Percentiles rank a stretch among this genome's conserved stretches.
phyloP scores from a whole-genome alignment of 1,140 invertebrate genomes.

The Ceratoteleas bidentatus region DNA sequence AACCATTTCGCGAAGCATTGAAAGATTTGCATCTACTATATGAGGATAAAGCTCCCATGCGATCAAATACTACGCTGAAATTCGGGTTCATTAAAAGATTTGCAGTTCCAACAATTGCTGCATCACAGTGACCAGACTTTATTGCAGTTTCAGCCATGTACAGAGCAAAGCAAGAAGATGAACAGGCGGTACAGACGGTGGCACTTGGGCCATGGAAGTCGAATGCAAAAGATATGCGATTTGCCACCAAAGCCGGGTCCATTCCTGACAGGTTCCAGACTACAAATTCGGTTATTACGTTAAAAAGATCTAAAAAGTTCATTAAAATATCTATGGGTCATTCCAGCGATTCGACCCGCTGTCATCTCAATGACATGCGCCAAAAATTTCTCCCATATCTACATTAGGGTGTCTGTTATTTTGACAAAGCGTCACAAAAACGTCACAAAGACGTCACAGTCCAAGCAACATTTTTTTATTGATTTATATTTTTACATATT shows the following conservation, averaged over 20 bases:
- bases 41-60: slow-evolving; percentile 93
- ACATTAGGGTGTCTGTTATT: too few relatives aligned
- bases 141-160: slow-evolving; percentile 93
- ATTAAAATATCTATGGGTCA: too few relatives aligned
- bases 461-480: too few relatives aligned
- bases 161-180: slow-evolving; percentile 93
- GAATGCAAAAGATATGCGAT: slow-evolving; percentile 97
- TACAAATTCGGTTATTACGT: background rate
- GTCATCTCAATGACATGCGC: too few relatives aligned
- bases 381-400: too few relatives aligned
- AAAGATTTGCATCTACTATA: slow-evolving; percentile 97
- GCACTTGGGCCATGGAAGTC: slow-evolving; percentile 96
- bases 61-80: slow-evolving; percentile 95
- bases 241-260: slow-evolving; percentile 96
- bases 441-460: too few relatives aligned
- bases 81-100: slow-evolving; percentile 93
- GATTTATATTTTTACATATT: too few relatives aligned
- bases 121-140: slow-evolving; percentile 92
- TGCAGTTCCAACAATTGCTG: slow-evolving; percentile 94
- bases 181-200: slow-evolving; percentile 97
- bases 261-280: slow-evolving; percentile 84
- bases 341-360: too few relatives aligned
- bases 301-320: too few relatives aligned
- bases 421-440: too few relatives aligned
- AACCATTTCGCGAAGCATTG: slow-evolving; percentile 94